Percentiles rank a stretch among this genome's conserved stretches.
Evolutionary conservation across 1,140 invertebrate genomes (phyloP).

Genomic region (Homalodisca vitripennis): DNA sequence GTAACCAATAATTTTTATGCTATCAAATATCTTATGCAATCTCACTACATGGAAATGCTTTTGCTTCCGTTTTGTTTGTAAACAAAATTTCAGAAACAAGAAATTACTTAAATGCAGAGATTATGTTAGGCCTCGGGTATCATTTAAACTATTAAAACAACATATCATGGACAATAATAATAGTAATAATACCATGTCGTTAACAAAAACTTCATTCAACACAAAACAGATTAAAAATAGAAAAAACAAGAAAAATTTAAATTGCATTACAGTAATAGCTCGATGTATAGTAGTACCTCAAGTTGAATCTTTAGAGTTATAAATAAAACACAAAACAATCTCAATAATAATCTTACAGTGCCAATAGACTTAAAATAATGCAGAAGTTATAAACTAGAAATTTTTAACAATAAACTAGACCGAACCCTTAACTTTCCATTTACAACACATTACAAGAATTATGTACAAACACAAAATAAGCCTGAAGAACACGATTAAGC

Average conservation of each 20-base stretch:
- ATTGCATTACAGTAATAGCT: background rate
- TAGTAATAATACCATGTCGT: background rate
- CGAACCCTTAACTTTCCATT: slow-evolving; percentile 28
- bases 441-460: slow-evolving; percentile 31
- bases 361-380: slow-evolving; percentile 13
- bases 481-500: slow-evolving; percentile 19
- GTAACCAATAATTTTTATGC: background rate
- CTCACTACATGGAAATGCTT: slow-evolving; percentile 23
- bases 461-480: slow-evolving; percentile 29
- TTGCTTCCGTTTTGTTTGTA: background rate
- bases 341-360: background rate
- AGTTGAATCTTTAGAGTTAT: background rate
- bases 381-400: slow-evolving; percentile 2
- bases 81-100: background rate
- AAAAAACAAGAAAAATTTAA: background rate
- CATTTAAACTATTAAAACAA: slow-evolving; percentile 9
- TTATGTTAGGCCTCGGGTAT: slow-evolving; percentile 7
- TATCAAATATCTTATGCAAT: background rate
- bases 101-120: slow-evolving; percentile 8
- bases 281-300: background rate
- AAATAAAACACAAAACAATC: slow-evolving; percentile 2
- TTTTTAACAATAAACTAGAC: slow-evolving; percentile 9
- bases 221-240: slow-evolving; percentile 5
- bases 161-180: slow-evolving; percentile 13
- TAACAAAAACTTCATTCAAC: slow-evolving; percentile 11